phyloP scores from a whole-genome alignment of 2,113 vertebrate genomes.

The Ophiodon elongatus region DNA sequence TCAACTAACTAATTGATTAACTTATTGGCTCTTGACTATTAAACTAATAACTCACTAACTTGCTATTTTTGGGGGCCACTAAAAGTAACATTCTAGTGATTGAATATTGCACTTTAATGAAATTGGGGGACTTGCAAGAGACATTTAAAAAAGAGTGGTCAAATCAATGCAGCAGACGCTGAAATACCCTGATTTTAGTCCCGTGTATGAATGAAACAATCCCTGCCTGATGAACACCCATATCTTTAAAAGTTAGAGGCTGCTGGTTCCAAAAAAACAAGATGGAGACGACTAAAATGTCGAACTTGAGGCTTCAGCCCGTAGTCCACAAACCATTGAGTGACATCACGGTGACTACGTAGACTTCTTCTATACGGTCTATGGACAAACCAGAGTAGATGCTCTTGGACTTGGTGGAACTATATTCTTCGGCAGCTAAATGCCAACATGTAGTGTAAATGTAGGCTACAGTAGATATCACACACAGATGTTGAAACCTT shows the following conservation, averaged over 20 bases:
- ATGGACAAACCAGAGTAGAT: background rate
- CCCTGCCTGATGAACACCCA: no score
- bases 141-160: background rate
- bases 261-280: background rate
- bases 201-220: background rate
- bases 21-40: no score
- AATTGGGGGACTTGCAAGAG: no score
- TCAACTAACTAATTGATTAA: background rate
- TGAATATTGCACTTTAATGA: no score
- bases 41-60: no score
- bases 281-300: background rate
- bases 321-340: background rate
- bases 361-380: no score
- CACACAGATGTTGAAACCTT: constrained; percentile 56
- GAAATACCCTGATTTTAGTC: background rate
- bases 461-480: constrained; percentile 41
- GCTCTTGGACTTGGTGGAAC: background rate
- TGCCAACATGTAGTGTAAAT: constrained; percentile 23
- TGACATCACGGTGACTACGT: background rate
- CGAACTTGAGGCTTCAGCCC: background rate
- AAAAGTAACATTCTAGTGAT: no score
- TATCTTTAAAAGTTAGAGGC: no score
- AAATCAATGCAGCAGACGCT: background rate
- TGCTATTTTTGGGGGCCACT: no score
- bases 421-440: background rate